A percentile compares a stretch with the other conserved stretches of the same genome.
phyloP scores from a whole-genome alignment of 2,888 invertebrate genomes.

The Xiphydria camelus region DNA sequence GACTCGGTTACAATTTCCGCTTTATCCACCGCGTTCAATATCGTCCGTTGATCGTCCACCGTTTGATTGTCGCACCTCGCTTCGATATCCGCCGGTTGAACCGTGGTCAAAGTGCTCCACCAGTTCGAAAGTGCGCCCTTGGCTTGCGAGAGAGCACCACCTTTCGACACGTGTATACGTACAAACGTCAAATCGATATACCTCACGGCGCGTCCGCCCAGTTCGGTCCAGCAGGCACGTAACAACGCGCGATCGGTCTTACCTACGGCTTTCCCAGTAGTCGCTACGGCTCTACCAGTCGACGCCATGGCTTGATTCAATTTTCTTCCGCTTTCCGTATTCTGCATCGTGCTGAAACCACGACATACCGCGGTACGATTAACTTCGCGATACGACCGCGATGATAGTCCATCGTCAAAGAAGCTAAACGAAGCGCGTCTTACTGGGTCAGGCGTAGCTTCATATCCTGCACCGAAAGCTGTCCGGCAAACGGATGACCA shows the following conservation, averaged over 20 bases:
- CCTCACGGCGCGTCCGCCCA: too few relatives aligned
- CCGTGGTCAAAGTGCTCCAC: conserved; percentile 76
- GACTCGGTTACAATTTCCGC: conserved; percentile 22
- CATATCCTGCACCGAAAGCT: conserved; percentile 93
- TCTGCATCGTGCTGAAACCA: conserved; percentile 85
- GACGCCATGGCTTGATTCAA: conserved; percentile 90
- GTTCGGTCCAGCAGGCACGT: too few relatives aligned
- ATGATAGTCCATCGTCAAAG: too few relatives aligned
- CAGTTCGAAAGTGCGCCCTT: conserved; percentile 84
- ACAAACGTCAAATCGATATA: conserved; percentile 53
- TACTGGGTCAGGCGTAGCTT: conserved; percentile 88
- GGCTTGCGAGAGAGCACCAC: conserved; percentile 86
- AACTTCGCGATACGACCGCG: too few relatives aligned
- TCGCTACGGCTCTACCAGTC: conserved; percentile 87
- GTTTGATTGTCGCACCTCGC: conserved; percentile 36
- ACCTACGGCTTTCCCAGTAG: conserved; percentile 76
- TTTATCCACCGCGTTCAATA: conserved; percentile 20
- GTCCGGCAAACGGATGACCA: conserved; percentile 93
- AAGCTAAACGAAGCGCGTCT: too few relatives aligned
- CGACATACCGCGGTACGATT: too few relatives aligned
- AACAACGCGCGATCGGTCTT: conserved; percentile 44
- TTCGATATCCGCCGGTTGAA: conserved; percentile 52
- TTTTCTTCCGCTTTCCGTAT: conserved; percentile 90
- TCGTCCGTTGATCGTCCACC: conserved; percentile 28
- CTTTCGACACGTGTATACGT: too few relatives aligned